Evolutionary conservation across 2,888 invertebrate species (phyloP).

Genomic region (Lymantria monacha): DNA sequence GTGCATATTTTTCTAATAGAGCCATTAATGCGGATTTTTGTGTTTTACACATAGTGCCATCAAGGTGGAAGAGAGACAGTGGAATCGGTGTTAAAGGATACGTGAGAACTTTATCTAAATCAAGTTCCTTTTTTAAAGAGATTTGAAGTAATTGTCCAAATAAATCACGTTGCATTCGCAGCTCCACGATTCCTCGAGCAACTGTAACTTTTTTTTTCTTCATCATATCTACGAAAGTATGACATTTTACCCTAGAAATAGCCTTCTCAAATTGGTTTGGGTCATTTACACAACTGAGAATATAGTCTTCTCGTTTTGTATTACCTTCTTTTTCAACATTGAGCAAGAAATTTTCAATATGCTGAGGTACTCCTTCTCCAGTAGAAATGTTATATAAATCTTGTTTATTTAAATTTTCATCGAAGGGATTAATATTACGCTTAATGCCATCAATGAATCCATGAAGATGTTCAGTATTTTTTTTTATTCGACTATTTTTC

Average conservation of each 20-base stretch:
- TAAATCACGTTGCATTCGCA: slow-evolving; percentile 36
- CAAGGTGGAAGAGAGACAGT: slow-evolving; percentile 6
- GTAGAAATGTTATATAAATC: slow-evolving; percentile 6
- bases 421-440: slow-evolving; percentile 6
- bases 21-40: slow-evolving; percentile 12
- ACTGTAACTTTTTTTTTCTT: slow-evolving; percentile 4
- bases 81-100: slow-evolving; percentile 30
- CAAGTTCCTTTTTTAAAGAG: slow-evolving; percentile 35
- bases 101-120: slow-evolving; percentile 36
- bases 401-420: slow-evolving; percentile 1
- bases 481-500: not conserved
- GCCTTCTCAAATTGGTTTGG: not conserved
- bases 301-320: slow-evolving; percentile 30
- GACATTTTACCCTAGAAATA: not conserved
- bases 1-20: not conserved
- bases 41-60: not conserved
- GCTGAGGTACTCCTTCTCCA: slow-evolving; percentile 3
- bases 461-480: not conserved
- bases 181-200: slow-evolving; percentile 2
- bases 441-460: slow-evolving; percentile 2
- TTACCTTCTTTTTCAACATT: slow-evolving; percentile 27
- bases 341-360: slow-evolving; percentile 38
- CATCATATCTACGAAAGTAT: not conserved
- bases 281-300: slow-evolving; percentile 16
- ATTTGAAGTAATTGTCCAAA: slow-evolving; percentile 34